phyloP scores from a whole-genome alignment of 1,140 invertebrate genomes.

The Zaprionus africanus region DNA sequence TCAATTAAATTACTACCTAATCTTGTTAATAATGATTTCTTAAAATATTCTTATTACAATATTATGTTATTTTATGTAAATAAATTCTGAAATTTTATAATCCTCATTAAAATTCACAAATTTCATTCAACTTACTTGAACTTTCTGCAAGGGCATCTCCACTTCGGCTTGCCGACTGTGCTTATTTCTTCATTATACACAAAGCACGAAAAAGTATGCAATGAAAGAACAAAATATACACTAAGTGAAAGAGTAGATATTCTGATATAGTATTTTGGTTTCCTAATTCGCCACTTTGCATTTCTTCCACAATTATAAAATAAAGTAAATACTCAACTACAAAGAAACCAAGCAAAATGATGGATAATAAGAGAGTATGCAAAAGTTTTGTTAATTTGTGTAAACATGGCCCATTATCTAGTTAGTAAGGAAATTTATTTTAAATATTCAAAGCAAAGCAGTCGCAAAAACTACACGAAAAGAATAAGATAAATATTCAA shows the following conservation, averaged over 20 bases:
- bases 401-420: slow-evolving; percentile 77
- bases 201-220: slow-evolving; percentile 41
- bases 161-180: background rate
- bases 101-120: background rate
- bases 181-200: background rate
- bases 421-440: slow-evolving; percentile 73
- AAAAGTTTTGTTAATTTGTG: slow-evolving; percentile 49
- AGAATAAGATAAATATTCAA: background rate
- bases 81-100: background rate
- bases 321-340: slow-evolving; percentile 35
- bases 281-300: slow-evolving; percentile 71
- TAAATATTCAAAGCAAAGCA: slow-evolving; percentile 61
- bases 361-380: slow-evolving; percentile 15
- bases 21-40: too few relatives aligned
- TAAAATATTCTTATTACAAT: too few relatives aligned
- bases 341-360: slow-evolving; percentile 10
- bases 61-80: background rate
- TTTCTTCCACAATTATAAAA: slow-evolving; percentile 45
- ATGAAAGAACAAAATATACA: slow-evolving; percentile 13
- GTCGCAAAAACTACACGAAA: slow-evolving; percentile 26
- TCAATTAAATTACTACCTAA: background rate
- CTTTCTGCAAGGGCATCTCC: background rate
- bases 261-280: slow-evolving; percentile 61
- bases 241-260: slow-evolving; percentile 26
- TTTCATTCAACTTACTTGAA: background rate